A percentile compares a stretch with the other conserved stretches of the same genome.
phyloP scores from a whole-genome alignment of 2,797 vertebrate genomes.

The Catostomus latipinnis region DNA sequence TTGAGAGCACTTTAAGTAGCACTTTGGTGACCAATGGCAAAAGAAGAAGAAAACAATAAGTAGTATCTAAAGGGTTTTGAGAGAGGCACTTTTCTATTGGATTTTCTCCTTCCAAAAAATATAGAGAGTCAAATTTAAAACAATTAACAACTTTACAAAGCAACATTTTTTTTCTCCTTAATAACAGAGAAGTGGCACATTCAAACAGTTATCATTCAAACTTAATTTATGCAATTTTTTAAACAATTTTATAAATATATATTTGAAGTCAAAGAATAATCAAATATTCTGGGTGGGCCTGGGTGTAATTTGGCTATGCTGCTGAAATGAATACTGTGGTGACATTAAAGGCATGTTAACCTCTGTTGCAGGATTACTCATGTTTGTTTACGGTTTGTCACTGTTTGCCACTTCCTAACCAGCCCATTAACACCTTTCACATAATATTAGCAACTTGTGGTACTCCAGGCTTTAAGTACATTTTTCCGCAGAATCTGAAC shows the following conservation, averaged over 20 bases:
- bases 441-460: conserved; percentile 38
- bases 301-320: background rate
- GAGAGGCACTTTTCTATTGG: conserved; percentile 17
- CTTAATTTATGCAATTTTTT: too few species aligned
- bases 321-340: background rate
- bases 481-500: background rate
- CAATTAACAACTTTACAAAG: background rate
- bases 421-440: conserved; percentile 18
- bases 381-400: background rate
- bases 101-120: background rate
- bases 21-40: background rate
- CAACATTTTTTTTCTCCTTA: background rate
- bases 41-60: background rate
- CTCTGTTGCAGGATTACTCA: background rate
- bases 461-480: background rate
- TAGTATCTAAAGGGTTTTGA: conserved; percentile 4
- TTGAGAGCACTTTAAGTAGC: too few species aligned
- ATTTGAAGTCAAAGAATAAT: too few species aligned
- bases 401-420: background rate
- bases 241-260: too few species aligned
- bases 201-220: too few species aligned
- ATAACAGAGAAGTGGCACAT: too few species aligned
- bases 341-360: background rate
- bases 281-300: too few species aligned
- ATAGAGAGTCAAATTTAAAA: too few species aligned